Evolutionary conservation across 2,888 invertebrate species (phyloP).

Genomic region (Mythimna ferrago): DNA sequence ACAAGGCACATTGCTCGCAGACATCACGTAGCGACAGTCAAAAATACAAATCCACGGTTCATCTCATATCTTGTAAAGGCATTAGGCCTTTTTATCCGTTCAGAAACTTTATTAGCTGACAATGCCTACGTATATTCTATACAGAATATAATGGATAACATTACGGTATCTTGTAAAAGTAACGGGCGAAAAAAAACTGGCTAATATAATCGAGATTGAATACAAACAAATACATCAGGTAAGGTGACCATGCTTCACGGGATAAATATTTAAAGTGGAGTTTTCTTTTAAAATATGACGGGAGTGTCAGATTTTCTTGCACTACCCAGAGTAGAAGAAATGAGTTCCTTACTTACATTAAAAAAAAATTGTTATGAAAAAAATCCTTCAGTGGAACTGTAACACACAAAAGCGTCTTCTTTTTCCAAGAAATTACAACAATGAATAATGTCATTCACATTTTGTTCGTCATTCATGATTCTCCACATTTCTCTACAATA

Average conservation of each 20-base stretch:
- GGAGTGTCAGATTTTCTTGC: too few species aligned
- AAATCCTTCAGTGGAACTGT: too few species aligned
- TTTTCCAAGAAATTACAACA: not conserved
- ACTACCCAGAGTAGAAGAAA: too few species aligned
- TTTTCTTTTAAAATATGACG: not conserved
- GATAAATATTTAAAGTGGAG: not conserved
- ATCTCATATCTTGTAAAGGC: not conserved
- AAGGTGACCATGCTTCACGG: slow-evolving; percentile 10
- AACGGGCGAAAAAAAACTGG: slow-evolving; percentile 24
- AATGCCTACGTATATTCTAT: slow-evolving; percentile 15
- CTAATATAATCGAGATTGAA: slow-evolving; percentile 58
- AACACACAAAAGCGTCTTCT: too few species aligned
- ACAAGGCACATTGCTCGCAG: too few species aligned
- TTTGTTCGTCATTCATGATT: not conserved
- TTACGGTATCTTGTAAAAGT: slow-evolving; percentile 19
- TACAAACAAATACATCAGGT: slow-evolving; percentile 48
- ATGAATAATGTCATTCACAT: not conserved
- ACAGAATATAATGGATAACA: slow-evolving; percentile 28
- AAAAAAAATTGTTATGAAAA: too few species aligned
- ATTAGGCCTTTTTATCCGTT: not conserved
- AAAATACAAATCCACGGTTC: not conserved
- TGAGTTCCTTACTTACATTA: too few species aligned
- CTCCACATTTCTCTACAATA: not conserved
- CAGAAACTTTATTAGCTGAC: not conserved
- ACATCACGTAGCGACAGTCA: not conserved